A percentile compares a stretch with the other conserved stretches of the same genome.
Conservation (phyloP, 2,888 invertebrate species). For the Pardosa pseudoannulata region DNA sequence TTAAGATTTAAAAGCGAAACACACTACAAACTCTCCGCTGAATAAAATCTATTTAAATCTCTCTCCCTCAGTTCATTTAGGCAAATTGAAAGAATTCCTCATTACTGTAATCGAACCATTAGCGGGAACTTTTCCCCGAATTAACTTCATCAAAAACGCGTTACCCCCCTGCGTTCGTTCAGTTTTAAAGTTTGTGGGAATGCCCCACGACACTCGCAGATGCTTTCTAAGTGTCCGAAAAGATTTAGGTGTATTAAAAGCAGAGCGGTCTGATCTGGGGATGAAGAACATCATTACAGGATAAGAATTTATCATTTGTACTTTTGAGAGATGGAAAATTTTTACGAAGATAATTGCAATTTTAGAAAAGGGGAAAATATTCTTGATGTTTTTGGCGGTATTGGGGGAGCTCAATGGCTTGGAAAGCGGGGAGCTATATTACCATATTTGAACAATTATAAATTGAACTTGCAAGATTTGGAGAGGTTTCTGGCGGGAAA, state of each 20-base stretch:
- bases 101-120: conserved; percentile 71
- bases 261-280: neutral
- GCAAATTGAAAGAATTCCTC: conserved; percentile 72
- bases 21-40: neutral
- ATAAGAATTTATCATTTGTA: conserved; percentile 59
- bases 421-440: neutral
- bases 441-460: conserved; percentile 13
- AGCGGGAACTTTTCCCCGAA: conserved; percentile 63
- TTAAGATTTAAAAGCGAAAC: conserved; percentile 17
- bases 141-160: conserved; percentile 72
- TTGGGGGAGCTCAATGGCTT: neutral
- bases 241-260: conserved; percentile 6
- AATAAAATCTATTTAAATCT: conserved; percentile 58
- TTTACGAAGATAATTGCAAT: conserved; percentile 39
- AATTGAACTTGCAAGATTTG: neutral
- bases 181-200: conserved; percentile 67
- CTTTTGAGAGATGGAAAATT: conserved; percentile 52
- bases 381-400: conserved; percentile 4
- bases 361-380: neutral
- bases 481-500: neutral
- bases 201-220: conserved; percentile 50
- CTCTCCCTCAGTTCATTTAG: conserved; percentile 55
- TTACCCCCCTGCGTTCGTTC: conserved; percentile 10
- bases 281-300: conserved; percentile 39
- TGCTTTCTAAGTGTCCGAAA: conserved; percentile 35